A percentile compares a stretch with the other conserved stretches of the same genome.
Evolutionary conservation across 2,888 invertebrate genomes (phyloP).

Genomic region (Rotaria sp.): DNA sequence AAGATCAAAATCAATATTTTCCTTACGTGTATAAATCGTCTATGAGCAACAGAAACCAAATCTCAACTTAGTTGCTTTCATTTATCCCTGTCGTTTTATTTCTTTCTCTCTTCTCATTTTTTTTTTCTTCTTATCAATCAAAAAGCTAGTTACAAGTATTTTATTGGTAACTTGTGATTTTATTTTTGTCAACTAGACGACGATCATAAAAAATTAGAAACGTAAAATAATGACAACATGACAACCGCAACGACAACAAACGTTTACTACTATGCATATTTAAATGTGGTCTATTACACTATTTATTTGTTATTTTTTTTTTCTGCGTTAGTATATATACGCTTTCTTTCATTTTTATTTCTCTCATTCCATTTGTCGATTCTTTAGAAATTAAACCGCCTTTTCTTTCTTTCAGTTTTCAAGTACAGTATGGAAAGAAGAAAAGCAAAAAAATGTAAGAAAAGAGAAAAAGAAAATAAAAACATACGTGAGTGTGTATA

Average conservation of each 20-base stretch:
- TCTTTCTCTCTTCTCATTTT: background rate
- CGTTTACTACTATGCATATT: background rate
- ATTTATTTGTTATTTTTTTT: background rate
- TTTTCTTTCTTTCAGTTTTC: background rate
- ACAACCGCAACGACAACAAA: conserved; percentile 1
- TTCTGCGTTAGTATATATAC: background rate
- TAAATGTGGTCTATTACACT: background rate
- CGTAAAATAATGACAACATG: background rate
- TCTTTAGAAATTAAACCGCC: background rate
- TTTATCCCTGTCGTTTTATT: background rate
- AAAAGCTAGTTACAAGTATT: background rate
- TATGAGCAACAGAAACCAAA: background rate
- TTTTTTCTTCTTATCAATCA: background rate
- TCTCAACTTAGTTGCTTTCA: background rate
- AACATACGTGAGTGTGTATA: background rate
- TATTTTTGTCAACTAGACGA: background rate
- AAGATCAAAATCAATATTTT: conserved; percentile 14
- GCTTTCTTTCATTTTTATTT: background rate
- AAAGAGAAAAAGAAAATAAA: background rate
- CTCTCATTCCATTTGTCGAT: background rate
- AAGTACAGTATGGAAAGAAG: background rate
- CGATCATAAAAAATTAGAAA: background rate
- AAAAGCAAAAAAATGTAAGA: background rate
- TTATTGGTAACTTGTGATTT: background rate
- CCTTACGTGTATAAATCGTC: background rate